Evolutionary conservation across 35 echinoderm and acorn worm genomes (phyloP).

Genomic region (Ophiothrix spiculata): DNA sequence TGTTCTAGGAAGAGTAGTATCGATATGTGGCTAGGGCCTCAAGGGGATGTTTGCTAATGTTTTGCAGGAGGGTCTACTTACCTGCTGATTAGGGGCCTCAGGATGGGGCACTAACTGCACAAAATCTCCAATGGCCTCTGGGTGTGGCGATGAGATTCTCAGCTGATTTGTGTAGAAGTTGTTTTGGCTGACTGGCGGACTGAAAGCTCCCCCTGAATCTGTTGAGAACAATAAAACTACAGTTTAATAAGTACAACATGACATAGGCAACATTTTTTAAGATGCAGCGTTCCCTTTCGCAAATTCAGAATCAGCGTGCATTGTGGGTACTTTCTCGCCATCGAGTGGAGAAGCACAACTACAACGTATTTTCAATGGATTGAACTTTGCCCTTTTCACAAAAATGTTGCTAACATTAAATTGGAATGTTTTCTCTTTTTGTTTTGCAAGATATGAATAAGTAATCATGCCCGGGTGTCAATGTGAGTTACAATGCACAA

Average conservation of each 20-base stretch:
- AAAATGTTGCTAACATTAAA: too few relatives aligned
- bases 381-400: too few relatives aligned
- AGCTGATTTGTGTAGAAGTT: constrained; percentile 49
- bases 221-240: background rate
- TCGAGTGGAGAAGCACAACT: too few relatives aligned
- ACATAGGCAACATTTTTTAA: background rate
- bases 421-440: too few relatives aligned
- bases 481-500: too few relatives aligned
- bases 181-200: constrained; percentile 12
- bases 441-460: too few relatives aligned
- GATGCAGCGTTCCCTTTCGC: background rate
- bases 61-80: too few relatives aligned
- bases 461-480: too few relatives aligned
- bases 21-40: too few relatives aligned
- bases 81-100: constrained; percentile 43
- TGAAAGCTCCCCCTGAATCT: background rate
- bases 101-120: constrained; percentile 86
- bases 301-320: background rate
- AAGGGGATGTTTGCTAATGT: too few relatives aligned
- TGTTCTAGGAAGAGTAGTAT: too few relatives aligned
- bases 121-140: constrained; percentile 61
- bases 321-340: too few relatives aligned
- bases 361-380: background rate
- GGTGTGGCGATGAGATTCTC: constrained; percentile 28
- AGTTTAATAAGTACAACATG: background rate